These are phyloP conservation scores for Microcebus jonahi DNA, from an alignment of 2,113 vertebrate genomes.

Conservation along the genomic window DNA sequence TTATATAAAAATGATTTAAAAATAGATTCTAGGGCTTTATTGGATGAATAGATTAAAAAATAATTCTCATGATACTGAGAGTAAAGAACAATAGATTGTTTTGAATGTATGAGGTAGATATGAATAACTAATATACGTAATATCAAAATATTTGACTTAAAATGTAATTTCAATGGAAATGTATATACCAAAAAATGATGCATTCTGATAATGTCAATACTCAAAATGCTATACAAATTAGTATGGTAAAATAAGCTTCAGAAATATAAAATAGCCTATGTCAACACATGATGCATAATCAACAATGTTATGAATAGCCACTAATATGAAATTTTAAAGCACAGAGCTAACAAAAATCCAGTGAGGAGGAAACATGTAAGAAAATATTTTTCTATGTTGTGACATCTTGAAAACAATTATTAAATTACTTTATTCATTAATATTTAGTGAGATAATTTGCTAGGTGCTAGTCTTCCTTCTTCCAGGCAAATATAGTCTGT, in stretches of 20 bases:
- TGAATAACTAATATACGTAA: neutral
- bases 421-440: slow-evolving; percentile 4
- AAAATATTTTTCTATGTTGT: neutral
- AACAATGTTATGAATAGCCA: neutral
- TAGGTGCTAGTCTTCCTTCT: neutral
- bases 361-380: neutral
- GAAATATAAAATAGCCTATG: neutral
- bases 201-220: neutral
- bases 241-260: neutral
- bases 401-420: neutral
- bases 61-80: neutral
- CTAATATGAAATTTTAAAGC: neutral
- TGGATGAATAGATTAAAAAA: neutral
- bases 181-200: neutral
- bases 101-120: neutral
- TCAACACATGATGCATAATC: neutral
- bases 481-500: neutral
- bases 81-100: neutral
- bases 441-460: neutral
- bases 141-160: neutral
- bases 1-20: neutral
- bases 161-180: neutral
- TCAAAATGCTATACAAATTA: neutral
- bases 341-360: neutral
- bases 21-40: neutral